phyloP scores from a whole-genome alignment of 2,888 invertebrate genomes.

The Liopterus haemorrhoidalis region DNA sequence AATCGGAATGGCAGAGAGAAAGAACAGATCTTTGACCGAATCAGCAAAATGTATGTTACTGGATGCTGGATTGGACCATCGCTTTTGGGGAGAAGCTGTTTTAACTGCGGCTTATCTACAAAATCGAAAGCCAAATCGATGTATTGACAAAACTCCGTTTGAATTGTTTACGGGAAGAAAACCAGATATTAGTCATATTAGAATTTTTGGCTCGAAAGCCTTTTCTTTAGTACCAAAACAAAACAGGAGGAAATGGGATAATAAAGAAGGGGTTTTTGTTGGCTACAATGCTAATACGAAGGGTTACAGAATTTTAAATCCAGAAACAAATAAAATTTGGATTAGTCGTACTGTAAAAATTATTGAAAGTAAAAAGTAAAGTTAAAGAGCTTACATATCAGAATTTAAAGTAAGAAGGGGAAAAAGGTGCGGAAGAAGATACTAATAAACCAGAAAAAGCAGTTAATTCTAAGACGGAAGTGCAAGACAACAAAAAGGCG shows the following conservation, averaged over 20 bases:
- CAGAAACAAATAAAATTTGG: slow-evolving; percentile 5
- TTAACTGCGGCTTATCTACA: slow-evolving; percentile 5
- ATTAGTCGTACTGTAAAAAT: slow-evolving; percentile 9
- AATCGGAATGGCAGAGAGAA: slow-evolving; percentile 37
- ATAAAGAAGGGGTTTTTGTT: no score
- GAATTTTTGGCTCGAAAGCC: slow-evolving; percentile 38
- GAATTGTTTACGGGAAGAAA: slow-evolving; percentile 38
- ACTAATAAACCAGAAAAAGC: background rate
- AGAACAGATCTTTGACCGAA: background rate
- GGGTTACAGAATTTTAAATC: slow-evolving; percentile 8
- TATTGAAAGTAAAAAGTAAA: slow-evolving; percentile 3
- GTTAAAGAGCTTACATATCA: no score
- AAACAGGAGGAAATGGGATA: slow-evolving; percentile 34
- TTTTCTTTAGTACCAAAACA: slow-evolving; percentile 36
- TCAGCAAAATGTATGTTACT: slow-evolving; percentile 4
- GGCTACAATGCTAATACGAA: no score
- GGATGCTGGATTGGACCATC: background rate
- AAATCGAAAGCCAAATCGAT: background rate
- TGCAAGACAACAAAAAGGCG: no score
- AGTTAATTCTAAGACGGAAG: background rate
- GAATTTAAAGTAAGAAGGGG: background rate
- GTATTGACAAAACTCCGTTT: slow-evolving; percentile 31
- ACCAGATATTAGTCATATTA: slow-evolving; percentile 36
- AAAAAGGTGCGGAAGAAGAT: background rate
- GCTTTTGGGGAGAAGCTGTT: slow-evolving; percentile 2